phyloP scores from a whole-genome alignment of 2,797 vertebrate species.

The Ceryle rudis region DNA sequence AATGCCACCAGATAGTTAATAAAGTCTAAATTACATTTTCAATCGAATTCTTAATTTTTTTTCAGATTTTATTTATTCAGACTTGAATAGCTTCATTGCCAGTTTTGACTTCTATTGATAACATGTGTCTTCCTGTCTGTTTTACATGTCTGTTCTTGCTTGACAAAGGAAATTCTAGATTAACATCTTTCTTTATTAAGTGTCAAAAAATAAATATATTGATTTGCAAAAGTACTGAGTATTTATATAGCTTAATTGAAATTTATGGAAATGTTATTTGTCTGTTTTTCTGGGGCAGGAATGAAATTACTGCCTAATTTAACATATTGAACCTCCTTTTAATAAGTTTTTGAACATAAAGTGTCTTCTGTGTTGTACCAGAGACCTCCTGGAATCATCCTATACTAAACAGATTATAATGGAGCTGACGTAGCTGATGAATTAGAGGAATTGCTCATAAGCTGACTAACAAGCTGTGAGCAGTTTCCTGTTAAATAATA shows the following conservation, averaged over 20 bases:
- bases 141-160: not conserved
- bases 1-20: not conserved
- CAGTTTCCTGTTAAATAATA: conserved; percentile 17
- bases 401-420: not conserved
- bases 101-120: not conserved
- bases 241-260: not conserved
- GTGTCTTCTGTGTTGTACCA: not conserved
- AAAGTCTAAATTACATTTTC: not conserved
- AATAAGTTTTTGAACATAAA: not conserved
- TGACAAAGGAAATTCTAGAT: not conserved
- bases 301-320: not conserved
- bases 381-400: not conserved
- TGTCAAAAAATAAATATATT: not conserved
- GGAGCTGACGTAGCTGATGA: not conserved
- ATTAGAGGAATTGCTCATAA: conserved; percentile 3
- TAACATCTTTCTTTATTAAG: not conserved
- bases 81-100: not conserved
- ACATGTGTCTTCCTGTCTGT: not conserved
- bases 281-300: not conserved
- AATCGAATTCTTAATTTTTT: not conserved
- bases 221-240: not conserved
- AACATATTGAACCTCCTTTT: not conserved
- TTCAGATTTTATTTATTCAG: not conserved
- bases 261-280: not conserved
- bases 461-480: not conserved